These are phyloP conservation scores for Patagioenas fasciata DNA, from an alignment of 2,113 vertebrate species.

Conservation along the genomic window DNA sequence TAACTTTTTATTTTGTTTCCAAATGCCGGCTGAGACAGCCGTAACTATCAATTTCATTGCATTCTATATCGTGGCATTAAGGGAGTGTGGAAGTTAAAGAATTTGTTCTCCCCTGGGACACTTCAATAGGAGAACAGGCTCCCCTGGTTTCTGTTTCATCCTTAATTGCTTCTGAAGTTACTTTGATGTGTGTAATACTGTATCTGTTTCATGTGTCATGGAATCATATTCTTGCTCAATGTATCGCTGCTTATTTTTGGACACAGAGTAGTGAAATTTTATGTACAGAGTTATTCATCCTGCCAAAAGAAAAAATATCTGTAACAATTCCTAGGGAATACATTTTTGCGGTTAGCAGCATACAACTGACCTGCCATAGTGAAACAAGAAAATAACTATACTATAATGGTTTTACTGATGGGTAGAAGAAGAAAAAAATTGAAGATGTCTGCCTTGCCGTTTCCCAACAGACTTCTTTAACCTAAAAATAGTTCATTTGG, in stretches of 20 bases:
- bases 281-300: conserved; percentile 16
- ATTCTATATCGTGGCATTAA: not conserved
- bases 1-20: conserved; percentile 6
- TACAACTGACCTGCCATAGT: not conserved
- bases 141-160: conserved; percentile 33
- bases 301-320: not conserved
- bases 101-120: conserved; percentile 6
- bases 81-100: not conserved
- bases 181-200: conserved; percentile 72
- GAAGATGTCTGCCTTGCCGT: not conserved
- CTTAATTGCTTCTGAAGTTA: conserved; percentile 74
- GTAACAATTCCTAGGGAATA: conserved; percentile 15
- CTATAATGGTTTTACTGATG: not conserved
- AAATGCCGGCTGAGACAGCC: not conserved
- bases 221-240: conserved; percentile 57
- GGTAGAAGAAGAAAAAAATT: conserved; percentile 4
- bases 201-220: conserved; percentile 63
- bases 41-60: not conserved
- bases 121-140: conserved; percentile 30
- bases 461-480: not conserved
- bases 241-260: conserved; percentile 24
- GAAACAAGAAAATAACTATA: not conserved
- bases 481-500: not conserved
- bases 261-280: conserved; percentile 44
- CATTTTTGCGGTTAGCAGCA: not conserved